These are phyloP conservation scores for Microhierax caerulescens DNA, from an alignment of 2,797 vertebrate genomes.

Conservation along the genomic window DNA sequence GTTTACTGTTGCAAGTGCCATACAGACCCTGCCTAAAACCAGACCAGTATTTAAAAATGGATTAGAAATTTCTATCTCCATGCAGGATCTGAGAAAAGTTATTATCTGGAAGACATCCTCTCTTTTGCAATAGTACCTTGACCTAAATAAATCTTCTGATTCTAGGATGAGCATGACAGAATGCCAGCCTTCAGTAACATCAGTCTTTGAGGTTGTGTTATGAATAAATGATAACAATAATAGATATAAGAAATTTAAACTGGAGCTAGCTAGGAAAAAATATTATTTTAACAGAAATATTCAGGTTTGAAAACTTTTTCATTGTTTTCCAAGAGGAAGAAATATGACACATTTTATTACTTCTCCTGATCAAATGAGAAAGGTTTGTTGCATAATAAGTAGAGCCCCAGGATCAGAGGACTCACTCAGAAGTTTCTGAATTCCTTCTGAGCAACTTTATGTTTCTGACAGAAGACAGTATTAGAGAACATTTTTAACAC, in stretches of 20 bases:
- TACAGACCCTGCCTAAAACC: neutral
- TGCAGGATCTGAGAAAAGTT: neutral
- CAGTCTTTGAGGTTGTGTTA: neutral
- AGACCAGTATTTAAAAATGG: neutral
- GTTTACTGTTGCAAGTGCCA: neutral
- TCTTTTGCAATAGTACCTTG: neutral
- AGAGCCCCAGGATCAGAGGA: neutral
- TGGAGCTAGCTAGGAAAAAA: neutral
- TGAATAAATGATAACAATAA: neutral
- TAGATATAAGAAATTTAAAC: neutral
- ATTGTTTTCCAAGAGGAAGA: neutral
- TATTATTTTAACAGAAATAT: neutral
- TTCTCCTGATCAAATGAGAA: neutral
- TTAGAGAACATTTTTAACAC: neutral
- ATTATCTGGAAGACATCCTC: neutral
- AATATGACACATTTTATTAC: neutral
- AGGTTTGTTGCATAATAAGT: neutral
- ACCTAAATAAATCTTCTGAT: conserved; percentile 19
- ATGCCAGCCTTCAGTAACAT: neutral
- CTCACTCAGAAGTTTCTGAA: neutral
- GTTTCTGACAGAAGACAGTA: neutral
- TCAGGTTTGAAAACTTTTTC: neutral
- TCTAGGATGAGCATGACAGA: neutral
- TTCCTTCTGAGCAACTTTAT: neutral
- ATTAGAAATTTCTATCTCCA: neutral